Evolutionary conservation across 2,797 vertebrate genomes (phyloP).

Genomic region (Salarias fasciatus): DNA sequence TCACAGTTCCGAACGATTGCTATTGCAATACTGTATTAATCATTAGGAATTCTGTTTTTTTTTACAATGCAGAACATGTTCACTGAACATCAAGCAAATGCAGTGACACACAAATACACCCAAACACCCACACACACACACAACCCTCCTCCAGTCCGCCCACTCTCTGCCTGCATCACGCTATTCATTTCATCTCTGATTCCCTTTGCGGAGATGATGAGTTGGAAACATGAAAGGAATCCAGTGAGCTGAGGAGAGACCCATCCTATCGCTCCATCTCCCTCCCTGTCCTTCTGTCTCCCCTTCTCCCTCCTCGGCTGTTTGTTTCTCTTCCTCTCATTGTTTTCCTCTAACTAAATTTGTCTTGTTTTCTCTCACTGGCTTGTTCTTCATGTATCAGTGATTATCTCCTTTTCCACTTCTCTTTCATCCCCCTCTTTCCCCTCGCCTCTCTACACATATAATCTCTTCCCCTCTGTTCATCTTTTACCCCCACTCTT

Average conservation of each 20-base stretch:
- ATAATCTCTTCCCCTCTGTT: no score
- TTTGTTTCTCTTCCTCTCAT: constrained; percentile 13
- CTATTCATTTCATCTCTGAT: constrained; percentile 76
- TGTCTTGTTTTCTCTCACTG: constrained; percentile 10
- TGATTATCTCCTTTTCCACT: constrained; percentile 44
- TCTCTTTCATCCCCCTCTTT: neutral
- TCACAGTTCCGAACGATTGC: no score
- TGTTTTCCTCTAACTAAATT: constrained; percentile 13
- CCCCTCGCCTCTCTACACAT: neutral
- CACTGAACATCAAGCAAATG: no score
- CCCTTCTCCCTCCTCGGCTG: constrained; percentile 15
- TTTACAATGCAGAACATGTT: no score
- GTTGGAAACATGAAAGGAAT: constrained; percentile 70
- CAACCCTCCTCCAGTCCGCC: constrained; percentile 43
- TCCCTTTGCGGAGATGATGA: constrained; percentile 74
- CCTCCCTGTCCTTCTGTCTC: constrained; percentile 31
- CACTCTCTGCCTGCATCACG: constrained; percentile 58
- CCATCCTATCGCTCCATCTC: constrained; percentile 54
- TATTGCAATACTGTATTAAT: no score
- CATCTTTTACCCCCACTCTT: constrained; percentile 13
- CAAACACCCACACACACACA: constrained; percentile 17
- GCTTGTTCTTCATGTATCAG: constrained; percentile 38
- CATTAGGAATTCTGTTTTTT: no score
- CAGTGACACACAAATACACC: constrained; percentile 10
- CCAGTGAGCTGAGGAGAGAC: constrained; percentile 59